Evolutionary conservation across 2,797 vertebrate genomes (phyloP).

Genomic region (Sebastes matsubarae): DNA sequence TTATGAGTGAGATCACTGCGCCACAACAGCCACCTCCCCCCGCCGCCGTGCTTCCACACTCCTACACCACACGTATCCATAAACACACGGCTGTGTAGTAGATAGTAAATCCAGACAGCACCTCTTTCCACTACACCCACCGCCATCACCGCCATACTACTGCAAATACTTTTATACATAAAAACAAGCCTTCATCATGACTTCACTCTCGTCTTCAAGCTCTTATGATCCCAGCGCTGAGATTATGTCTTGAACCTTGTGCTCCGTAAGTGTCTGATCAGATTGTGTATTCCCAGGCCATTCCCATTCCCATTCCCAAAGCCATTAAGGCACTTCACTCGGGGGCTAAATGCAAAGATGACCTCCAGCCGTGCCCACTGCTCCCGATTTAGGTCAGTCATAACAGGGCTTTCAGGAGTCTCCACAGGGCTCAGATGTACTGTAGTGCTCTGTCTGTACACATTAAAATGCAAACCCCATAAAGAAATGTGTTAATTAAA

Average conservation of each 20-base stretch:
- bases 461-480: background rate
- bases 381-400: conserved; percentile 46
- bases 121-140: conserved; percentile 1
- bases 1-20: conserved; percentile 76
- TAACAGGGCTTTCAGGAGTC: conserved; percentile 24
- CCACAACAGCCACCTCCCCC: conserved; percentile 53
- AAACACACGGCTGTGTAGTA: conserved; percentile 38
- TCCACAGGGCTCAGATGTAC: background rate
- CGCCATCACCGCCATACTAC: background rate
- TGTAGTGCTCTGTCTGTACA: background rate
- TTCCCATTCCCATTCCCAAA: conserved; percentile 43
- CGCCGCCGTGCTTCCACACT: background rate
- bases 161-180: background rate
- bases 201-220: background rate
- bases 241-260: conserved; percentile 9
- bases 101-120: conserved; percentile 37
- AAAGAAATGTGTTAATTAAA: background rate
- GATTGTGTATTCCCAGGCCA: conserved; percentile 55
- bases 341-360: conserved; percentile 54
- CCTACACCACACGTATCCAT: conserved; percentile 26
- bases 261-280: conserved; percentile 40
- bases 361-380: conserved; percentile 40
- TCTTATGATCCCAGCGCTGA: background rate
- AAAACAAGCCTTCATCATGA: background rate
- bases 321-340: conserved; percentile 62